Evolutionary conservation across 2,113 vertebrate species (phyloP).

Genomic region (Pao palembangensis): DNA sequence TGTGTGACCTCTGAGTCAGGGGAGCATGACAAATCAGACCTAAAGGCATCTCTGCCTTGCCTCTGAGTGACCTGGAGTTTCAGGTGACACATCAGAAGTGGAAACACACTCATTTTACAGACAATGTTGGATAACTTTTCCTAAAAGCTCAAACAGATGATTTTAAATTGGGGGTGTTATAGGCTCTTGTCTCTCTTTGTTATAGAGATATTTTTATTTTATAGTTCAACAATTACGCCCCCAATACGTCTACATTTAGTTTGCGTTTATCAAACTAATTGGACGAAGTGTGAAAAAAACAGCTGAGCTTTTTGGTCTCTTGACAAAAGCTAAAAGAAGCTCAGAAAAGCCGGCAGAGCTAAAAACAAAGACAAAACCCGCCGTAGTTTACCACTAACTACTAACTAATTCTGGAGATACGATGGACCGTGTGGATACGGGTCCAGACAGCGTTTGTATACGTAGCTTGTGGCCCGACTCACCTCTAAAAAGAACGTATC

Average conservation of each 20-base stretch:
- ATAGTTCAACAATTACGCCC: too few species aligned
- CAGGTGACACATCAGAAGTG: constrained; percentile 43
- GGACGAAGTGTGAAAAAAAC: too few species aligned
- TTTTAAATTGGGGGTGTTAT: too few species aligned
- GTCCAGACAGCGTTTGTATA: neutral
- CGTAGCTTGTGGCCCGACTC: neutral
- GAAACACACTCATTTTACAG: constrained; percentile 13
- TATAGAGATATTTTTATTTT: too few species aligned
- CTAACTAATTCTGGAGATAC: neutral
- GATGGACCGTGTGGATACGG: neutral
- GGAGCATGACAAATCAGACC: constrained; percentile 47
- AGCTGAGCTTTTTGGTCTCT: too few species aligned
- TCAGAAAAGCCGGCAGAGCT: neutral
- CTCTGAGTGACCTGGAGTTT: constrained; percentile 18
- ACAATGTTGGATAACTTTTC: neutral
- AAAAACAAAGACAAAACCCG: constrained; percentile 38
- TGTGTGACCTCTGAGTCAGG: constrained; percentile 52
- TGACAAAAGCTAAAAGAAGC: neutral
- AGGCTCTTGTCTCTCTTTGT: too few species aligned
- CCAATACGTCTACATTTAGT: too few species aligned
- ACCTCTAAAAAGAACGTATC: constrained; percentile 66
- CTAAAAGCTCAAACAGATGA: too few species aligned
- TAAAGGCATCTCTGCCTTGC: constrained; percentile 7
- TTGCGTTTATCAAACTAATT: too few species aligned
- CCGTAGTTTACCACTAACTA: neutral